phyloP scores from a whole-genome alignment of 1,140 invertebrate genomes.

The Cylas formicarius region DNA sequence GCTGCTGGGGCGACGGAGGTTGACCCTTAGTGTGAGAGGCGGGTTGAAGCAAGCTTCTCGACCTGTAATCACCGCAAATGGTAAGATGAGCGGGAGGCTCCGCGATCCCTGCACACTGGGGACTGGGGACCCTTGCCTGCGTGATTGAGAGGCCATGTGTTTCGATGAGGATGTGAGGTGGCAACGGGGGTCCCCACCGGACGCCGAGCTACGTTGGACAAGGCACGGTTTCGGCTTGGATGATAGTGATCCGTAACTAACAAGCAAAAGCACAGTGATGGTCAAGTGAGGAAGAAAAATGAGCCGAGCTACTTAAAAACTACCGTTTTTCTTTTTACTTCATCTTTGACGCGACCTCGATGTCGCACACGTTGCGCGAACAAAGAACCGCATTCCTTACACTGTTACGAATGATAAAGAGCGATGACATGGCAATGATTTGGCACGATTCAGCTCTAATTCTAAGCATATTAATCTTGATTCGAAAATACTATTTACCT shows the following conservation, averaged over 20 bases:
- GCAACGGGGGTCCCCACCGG: conserved; percentile 47
- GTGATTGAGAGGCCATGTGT: conserved; percentile 45
- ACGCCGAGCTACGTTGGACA: conserved; percentile 53
- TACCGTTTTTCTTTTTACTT: no score
- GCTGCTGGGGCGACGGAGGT: conserved; percentile 29
- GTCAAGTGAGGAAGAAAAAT: neutral
- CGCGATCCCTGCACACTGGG: neutral
- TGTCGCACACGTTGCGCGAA: no score
- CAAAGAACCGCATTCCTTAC: no score
- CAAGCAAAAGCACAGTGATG: neutral
- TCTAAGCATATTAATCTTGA: no score
- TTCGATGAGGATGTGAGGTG: conserved; percentile 47
- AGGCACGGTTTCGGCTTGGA: conserved; percentile 70
- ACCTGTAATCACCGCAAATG: conserved; percentile 13
- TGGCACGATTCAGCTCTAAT: no score
- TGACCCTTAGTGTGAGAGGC: conserved; percentile 4
- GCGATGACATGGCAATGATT: no score
- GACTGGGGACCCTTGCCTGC: conserved; percentile 44
- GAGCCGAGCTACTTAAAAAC: no score
- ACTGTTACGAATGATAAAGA: no score
- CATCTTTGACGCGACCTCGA: no score
- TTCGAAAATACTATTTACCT: no score
- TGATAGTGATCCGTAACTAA: conserved; percentile 58
- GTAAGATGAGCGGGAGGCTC: neutral
- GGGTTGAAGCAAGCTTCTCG: conserved; percentile 9